Evolutionary conservation across 2,888 invertebrate species (phyloP).

Genomic region (Brachypalpus laphriformis): DNA sequence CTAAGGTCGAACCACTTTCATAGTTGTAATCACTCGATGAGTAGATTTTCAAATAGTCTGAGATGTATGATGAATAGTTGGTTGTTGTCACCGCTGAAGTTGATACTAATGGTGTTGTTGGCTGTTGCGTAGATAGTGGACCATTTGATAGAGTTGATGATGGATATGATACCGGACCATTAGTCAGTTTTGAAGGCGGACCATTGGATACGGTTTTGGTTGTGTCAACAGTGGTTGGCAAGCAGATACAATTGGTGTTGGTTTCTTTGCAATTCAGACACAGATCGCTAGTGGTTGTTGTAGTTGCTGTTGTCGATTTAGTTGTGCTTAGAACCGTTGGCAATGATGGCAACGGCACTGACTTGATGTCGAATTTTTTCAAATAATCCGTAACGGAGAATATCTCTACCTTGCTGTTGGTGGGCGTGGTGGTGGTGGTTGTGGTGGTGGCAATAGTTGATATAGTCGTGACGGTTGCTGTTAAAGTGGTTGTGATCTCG

Average conservation of each 20-base stretch:
- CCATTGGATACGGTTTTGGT: slow-evolving; percentile 2
- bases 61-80: slow-evolving; percentile 63
- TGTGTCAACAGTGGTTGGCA: neutral
- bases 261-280: slow-evolving; percentile 22
- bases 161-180: neutral
- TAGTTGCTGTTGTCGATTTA: slow-evolving; percentile 8
- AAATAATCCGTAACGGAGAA: slow-evolving; percentile 63
- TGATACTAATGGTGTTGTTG: neutral
- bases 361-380: slow-evolving; percentile 59
- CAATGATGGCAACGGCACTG: too few species aligned
- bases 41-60: slow-evolving; percentile 61
- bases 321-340: slow-evolving; percentile 11
- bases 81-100: slow-evolving; percentile 33
- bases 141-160: neutral
- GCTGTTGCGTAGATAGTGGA: neutral
- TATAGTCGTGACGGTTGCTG: slow-evolving; percentile 56
- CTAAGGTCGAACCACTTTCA: slow-evolving; percentile 27
- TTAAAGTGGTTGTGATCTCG: slow-evolving; percentile 67
- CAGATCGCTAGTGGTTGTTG: neutral
- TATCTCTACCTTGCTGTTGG: slow-evolving; percentile 39
- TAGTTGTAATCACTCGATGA: slow-evolving; percentile 51
- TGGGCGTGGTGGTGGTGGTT: slow-evolving; percentile 42
- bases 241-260: slow-evolving; percentile 45
- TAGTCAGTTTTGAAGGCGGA: neutral
- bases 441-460: slow-evolving; percentile 35